phyloP scores from a whole-genome alignment of 2,888 invertebrate species.

The Hirtodrosophila histrioides region DNA sequence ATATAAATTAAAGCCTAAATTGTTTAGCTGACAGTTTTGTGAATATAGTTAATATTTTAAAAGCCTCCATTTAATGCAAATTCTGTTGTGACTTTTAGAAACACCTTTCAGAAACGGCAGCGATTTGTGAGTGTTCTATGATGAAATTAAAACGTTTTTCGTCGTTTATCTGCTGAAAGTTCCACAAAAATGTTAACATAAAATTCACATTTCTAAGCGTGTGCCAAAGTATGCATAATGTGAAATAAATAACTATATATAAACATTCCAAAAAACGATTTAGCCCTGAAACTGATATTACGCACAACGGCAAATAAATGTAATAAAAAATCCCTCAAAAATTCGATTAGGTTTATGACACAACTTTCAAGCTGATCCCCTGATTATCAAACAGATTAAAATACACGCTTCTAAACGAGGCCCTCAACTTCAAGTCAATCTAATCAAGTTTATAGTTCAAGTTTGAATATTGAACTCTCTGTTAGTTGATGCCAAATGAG shows the following conservation, averaged over 20 bases:
- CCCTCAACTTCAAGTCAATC: slow-evolving; percentile 30
- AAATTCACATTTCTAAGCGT: slow-evolving; percentile 36
- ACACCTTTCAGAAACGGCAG: slow-evolving; percentile 2
- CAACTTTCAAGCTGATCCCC: slow-evolving; percentile 2
- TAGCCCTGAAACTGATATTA: slow-evolving; percentile 22
- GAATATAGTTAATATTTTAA: too few relatives aligned
- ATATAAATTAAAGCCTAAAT: slow-evolving; percentile 22
- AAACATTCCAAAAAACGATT: not conserved
- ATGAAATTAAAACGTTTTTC: slow-evolving; percentile 28
- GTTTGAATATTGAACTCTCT: slow-evolving; percentile 49
- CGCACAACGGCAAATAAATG: slow-evolving; percentile 20
- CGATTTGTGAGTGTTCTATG: slow-evolving; percentile 23
- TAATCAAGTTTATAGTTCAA: slow-evolving; percentile 72
- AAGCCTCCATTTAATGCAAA: not conserved
- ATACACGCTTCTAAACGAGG: not conserved
- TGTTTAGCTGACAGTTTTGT: slow-evolving; percentile 25
- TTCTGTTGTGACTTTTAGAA: slow-evolving; percentile 12
- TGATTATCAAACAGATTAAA: slow-evolving; percentile 15
- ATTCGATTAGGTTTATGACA: slow-evolving; percentile 37
- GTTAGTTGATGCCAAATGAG: slow-evolving; percentile 30
- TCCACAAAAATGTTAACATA: slow-evolving; percentile 46
- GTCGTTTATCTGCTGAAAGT: slow-evolving; percentile 24
- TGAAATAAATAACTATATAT: not conserved
- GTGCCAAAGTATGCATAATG: slow-evolving; percentile 9
- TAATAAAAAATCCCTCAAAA: slow-evolving; percentile 23